Base-by-base conservation (phyloP, 1,140 invertebrate genomes). In the Akabosia matsudoensis region DNA sequence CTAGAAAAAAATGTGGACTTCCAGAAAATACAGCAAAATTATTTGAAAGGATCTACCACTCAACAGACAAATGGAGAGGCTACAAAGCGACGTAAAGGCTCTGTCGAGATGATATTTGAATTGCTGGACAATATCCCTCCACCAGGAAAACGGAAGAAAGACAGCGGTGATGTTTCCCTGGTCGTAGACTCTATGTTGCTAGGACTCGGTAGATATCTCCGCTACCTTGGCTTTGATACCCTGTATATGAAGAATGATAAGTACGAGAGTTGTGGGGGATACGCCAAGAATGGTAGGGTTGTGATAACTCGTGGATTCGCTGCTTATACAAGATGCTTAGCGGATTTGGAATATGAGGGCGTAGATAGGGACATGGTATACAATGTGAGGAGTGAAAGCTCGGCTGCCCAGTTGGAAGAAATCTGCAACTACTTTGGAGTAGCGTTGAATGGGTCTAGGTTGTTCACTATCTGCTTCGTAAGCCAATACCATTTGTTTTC, bases 391-490 rank as follows among this genome's bases (percentile, higher is more conserved):
- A 24, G 79, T 82, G 61, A 67, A 7, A 67, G 10, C 28, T 83
- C 88, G 0, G 84, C 87, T 18, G 85, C 87, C 14, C 91, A 92
- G 83, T 81, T 90, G 0, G 80, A 84, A 54, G 87, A 90, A 82
- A 87, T 92, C 2, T 78, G 92, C 1, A 83, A 85, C 16, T 85
- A 88, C 81, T 92, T 90, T 80, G 88, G 90, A 79, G 84, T 93
- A 22, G 78, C 82, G 18, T 85, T 92, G 10, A 87, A 84, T 10
- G 84, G 87, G 75, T 83, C 86, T 51, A 87, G 92, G 83, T 87
- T 92, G 52, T 91, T 91, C 78, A 90, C 88, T 80, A 85, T 90
- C 70, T 92, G 91, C 83, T 86, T 88, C 83, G 87, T 90, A 81
- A 82, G 81, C 78, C 33, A 79, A 13, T n/a, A 10, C 3, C 14